phyloP scores from a whole-genome alignment of 2,113 vertebrate species.

The Struthio camelus region DNA sequence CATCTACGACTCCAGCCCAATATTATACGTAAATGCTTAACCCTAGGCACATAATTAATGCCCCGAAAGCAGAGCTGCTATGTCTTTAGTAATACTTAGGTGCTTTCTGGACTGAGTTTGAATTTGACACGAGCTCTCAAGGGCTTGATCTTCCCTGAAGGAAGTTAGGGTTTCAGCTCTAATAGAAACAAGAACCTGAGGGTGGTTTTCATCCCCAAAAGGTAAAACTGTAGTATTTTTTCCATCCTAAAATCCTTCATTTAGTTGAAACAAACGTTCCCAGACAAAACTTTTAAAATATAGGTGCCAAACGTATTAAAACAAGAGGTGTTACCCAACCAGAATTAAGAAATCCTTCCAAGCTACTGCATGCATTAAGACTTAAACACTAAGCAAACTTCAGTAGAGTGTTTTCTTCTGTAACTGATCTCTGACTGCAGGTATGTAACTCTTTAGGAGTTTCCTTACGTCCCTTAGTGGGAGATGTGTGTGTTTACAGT shows the following conservation, averaged over 20 bases:
- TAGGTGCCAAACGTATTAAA: background rate
- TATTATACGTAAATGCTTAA: background rate
- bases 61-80: background rate
- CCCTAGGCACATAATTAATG: background rate
- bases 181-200: background rate
- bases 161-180: background rate
- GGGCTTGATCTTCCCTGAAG: background rate
- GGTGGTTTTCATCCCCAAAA: background rate
- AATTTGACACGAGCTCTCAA: background rate
- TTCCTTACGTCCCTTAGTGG: rapidly evolving
- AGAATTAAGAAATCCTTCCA: background rate
- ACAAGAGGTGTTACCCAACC: background rate
- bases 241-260: background rate
- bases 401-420: background rate
- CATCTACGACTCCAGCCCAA: background rate
- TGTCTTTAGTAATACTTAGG: background rate
- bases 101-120: background rate
- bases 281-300: background rate
- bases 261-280: background rate
- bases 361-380: background rate
- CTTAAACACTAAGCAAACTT: background rate
- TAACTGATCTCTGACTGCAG: background rate
- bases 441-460: rapidly evolving
- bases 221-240: background rate
- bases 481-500: background rate